A percentile compares a stretch with the other conserved stretches of the same genome.
Evolutionary conservation across 92 coral and sea anemone genomes (phyloP).

Genomic region (Micromussa lordhowensis): DNA sequence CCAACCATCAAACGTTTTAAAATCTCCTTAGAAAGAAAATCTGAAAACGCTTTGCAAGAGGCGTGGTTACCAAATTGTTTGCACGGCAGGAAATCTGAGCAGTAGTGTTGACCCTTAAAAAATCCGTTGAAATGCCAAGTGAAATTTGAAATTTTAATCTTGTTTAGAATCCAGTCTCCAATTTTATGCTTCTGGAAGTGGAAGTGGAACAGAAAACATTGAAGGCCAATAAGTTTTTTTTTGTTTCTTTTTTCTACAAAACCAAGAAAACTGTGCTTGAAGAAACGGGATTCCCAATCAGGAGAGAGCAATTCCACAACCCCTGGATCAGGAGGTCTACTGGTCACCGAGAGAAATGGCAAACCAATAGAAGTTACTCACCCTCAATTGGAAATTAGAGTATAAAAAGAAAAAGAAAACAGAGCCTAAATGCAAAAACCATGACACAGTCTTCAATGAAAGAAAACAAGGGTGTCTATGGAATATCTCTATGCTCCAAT

Average conservation of each 20-base stretch:
- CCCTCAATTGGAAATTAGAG: slow-evolving; percentile 28
- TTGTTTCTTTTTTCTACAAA: background rate
- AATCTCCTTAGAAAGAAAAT: slow-evolving; percentile 15
- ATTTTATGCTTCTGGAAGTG: background rate
- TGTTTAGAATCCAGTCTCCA: too few species aligned
- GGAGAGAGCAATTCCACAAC: slow-evolving; percentile 4
- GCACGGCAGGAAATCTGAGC: slow-evolving; percentile 9
- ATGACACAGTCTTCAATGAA: too few species aligned
- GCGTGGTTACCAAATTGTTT: background rate
- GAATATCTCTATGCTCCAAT: too few species aligned
- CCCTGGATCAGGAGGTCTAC: slow-evolving; percentile 2
- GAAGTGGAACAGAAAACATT: background rate
- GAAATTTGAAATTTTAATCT: background rate
- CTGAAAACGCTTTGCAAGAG: background rate
- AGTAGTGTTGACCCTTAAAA: slow-evolving; percentile 21
- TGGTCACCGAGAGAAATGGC: slow-evolving; percentile 29
- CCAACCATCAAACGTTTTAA: slow-evolving; percentile 13
- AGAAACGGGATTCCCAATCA: slow-evolving; percentile 10
- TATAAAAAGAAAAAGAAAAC: slow-evolving; percentile 7
- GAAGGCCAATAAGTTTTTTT: background rate
- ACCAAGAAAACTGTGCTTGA: background rate
- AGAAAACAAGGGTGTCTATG: too few species aligned
- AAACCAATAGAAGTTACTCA: slow-evolving; percentile 22
- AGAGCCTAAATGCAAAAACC: background rate
- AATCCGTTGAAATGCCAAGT: slow-evolving; percentile 5